These are phyloP conservation scores for Balaeniceps rex DNA, from an alignment of 2,113 vertebrate species.

Conservation along the genomic window DNA sequence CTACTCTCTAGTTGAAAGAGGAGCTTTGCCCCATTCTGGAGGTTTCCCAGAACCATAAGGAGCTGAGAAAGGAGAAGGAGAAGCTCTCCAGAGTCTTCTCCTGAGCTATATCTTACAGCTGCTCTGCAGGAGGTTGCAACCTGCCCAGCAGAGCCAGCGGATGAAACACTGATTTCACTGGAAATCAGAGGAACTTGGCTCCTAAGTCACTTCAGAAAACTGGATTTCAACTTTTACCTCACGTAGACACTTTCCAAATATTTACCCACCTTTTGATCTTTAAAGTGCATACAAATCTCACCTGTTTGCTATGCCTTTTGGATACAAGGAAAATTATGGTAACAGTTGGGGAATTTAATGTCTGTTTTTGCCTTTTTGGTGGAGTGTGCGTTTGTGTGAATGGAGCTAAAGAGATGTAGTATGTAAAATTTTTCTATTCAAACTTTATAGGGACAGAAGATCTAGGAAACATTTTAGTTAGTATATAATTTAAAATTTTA, in stretches of 20 bases:
- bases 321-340: not conserved
- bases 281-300: not conserved
- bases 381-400: not conserved
- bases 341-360: not conserved
- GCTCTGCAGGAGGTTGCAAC: not conserved
- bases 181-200: not conserved
- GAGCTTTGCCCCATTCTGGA: not conserved
- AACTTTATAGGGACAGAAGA: not conserved
- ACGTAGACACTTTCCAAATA: not conserved
- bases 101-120: not conserved
- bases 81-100: not conserved
- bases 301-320: not conserved
- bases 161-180: not conserved
- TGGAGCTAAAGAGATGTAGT: not conserved
- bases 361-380: not conserved
- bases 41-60: not conserved
- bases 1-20: not conserved
- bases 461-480: not conserved
- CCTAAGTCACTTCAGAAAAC: not conserved
- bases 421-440: not conserved
- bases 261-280: not conserved
- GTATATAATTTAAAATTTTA: not conserved
- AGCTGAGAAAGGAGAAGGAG: not conserved
- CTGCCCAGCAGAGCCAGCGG: not conserved
- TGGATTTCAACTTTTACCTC: not conserved